Evolutionary conservation across 2,797 vertebrate species (phyloP).

Genomic region (Cuculus canorus): DNA sequence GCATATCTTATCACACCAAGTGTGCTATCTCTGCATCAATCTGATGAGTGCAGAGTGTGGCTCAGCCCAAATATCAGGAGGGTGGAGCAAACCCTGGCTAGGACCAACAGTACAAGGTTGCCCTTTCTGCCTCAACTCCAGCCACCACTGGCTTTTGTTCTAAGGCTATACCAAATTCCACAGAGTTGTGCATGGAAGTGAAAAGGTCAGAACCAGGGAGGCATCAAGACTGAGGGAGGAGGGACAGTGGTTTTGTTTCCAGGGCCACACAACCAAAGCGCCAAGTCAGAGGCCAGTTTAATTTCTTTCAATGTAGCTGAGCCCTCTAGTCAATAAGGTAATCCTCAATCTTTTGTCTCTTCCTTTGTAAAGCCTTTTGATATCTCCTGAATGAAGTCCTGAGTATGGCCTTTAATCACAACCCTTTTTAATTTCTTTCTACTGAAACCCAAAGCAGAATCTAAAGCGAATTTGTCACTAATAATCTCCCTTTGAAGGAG

Average conservation of each 20-base stretch:
- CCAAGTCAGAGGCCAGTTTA: neutral
- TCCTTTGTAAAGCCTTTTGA: neutral
- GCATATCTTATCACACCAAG: neutral
- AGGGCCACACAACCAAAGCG: neutral
- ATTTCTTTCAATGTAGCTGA: neutral
- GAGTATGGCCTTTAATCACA: neutral
- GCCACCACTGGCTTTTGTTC: neutral
- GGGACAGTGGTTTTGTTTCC: neutral
- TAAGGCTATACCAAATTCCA: neutral
- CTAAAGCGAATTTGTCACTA: neutral
- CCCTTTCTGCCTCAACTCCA: neutral
- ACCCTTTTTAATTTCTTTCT: neutral
- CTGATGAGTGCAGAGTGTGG: accelerated
- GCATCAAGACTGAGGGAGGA: neutral
- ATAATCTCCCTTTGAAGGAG: neutral
- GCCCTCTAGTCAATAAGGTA: neutral
- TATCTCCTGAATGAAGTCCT: neutral
- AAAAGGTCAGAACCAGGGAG: neutral
- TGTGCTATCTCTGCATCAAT: accelerated
- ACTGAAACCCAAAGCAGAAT: neutral
- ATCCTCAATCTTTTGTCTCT: neutral
- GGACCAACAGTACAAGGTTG: accelerated
- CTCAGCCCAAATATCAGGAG: neutral
- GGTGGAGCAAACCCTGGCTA: accelerated
- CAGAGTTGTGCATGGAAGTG: accelerated